Base-by-base conservation (phyloP, 1,140 invertebrate species). In the Trichomalopsis sarcophagae region DNA sequence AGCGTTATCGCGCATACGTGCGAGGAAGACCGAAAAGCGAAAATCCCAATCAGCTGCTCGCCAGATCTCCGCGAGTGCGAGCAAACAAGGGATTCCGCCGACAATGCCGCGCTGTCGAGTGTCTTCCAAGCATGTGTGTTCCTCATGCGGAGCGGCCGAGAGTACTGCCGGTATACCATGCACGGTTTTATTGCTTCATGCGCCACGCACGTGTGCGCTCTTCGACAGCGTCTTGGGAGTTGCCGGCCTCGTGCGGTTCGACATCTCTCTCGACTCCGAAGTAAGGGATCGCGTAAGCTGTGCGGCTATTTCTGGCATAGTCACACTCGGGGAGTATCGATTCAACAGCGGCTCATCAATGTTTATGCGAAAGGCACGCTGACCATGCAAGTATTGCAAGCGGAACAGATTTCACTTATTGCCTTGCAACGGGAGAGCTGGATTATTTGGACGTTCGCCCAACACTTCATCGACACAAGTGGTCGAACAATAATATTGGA, bases 1-100 rank as follows among this genome's bases (percentile, higher is more conserved):
- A 47, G 79, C 36, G 14, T 87, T 79, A 87, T 76, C 84, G 30
- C 55, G 5, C 13, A 7, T 21, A 77, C 13, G 7, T 6, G 44
- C 21, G 40, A 13, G 89, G 76, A 89, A 84, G 83, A 82, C 1
- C 9, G 62, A 27, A 27, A 27, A 27, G 27, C 86, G 89, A 90
- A 91, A 90, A 91, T 90, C 90, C 89, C 90, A 91, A 91, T 92
- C 91, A 92, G 90, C 91, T 92, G 90, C 89, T 90, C 80, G 85
- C 87, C 89, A 90, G 88, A 91, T 90, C 86, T 88, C 62, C 62
- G 88, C 86, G 27, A 33, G 69, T 30, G 69, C 7, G 85, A 89
- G 84, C 90, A 90, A 89, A 91, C 88, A 90, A 89, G 89, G 87
- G 85, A 90, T 88, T 86, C 76, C 87, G 82, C 84, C 47, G 86